phyloP scores from a whole-genome alignment of 2,113 vertebrate genomes.

The Sarotherodon lohbergeri region DNA sequence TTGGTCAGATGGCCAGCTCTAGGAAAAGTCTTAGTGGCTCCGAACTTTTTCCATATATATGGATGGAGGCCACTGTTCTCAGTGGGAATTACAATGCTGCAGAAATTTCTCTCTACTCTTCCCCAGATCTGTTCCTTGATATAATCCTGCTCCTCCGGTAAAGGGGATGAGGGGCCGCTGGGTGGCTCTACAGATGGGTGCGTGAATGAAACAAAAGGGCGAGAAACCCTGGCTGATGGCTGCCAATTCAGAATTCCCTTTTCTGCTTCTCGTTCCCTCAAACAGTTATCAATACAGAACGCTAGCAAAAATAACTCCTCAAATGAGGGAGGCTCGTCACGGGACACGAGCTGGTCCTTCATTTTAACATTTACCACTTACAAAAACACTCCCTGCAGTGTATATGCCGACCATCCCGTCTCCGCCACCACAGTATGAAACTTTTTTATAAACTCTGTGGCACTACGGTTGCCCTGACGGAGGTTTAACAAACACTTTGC shows the following conservation, averaged over 20 bases:
- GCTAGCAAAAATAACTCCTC: neutral
- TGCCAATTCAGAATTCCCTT: neutral
- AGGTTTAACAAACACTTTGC: neutral
- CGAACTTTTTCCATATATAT: neutral
- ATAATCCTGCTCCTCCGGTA: neutral
- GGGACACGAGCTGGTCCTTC: neutral
- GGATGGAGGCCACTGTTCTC: neutral
- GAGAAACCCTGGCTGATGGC: neutral
- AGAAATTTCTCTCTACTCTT: neutral
- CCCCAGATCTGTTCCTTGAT: neutral
- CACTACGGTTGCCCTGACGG: neutral
- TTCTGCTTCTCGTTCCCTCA: neutral
- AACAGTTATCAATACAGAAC: neutral
- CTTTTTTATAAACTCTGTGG: neutral
- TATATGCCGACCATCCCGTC: neutral
- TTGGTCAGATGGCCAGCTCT: too few species aligned
- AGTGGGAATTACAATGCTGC: neutral
- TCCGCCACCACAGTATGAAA: fast-evolving
- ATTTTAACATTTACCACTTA: neutral
- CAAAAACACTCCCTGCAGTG: neutral
- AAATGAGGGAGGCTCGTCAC: neutral
- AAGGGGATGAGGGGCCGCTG: neutral
- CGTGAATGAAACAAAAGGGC: neutral
- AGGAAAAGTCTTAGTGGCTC: too few species aligned
- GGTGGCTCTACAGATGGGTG: neutral